Evolutionary conservation across 1,140 invertebrate species (phyloP).

Genomic region (Drosophila kikkawai): DNA sequence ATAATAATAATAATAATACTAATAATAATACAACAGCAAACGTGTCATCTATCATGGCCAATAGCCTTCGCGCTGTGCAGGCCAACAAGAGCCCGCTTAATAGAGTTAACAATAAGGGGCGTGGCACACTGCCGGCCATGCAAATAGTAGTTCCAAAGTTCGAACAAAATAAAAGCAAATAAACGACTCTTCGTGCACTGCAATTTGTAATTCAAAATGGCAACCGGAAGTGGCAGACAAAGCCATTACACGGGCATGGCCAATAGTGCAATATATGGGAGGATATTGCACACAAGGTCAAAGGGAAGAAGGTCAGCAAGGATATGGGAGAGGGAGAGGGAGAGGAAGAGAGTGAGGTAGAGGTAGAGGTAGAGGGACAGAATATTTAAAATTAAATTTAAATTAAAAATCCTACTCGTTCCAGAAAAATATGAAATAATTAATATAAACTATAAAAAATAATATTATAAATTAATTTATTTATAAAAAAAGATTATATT

Average conservation of each 20-base stretch:
- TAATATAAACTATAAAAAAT: too few relatives aligned
- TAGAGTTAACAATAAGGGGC: constrained; percentile 41
- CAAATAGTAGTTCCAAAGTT: constrained; percentile 35
- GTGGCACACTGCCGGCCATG: constrained; percentile 10
- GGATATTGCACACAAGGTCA: constrained; percentile 29
- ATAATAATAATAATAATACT: constrained; percentile 66
- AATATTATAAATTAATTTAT: too few relatives aligned
- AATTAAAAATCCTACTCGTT: too few relatives aligned
- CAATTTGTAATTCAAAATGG: constrained; percentile 60
- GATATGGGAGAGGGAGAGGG: background rate
- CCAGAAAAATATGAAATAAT: too few relatives aligned
- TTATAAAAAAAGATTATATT: too few relatives aligned
- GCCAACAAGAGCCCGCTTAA: constrained; percentile 29
- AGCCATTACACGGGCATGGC: constrained; percentile 37
- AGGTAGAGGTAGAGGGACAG: background rate
- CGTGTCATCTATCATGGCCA: constrained; percentile 56
- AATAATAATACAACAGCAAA: constrained; percentile 67
- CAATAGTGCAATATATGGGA: background rate
- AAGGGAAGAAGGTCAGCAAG: constrained; percentile 17
- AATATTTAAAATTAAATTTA: too few relatives aligned
- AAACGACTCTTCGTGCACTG: constrained; percentile 10
- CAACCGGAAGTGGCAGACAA: constrained; percentile 55
- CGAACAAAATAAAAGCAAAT: constrained; percentile 1
- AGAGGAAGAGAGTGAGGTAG: background rate
- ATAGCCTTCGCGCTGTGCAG: constrained; percentile 11